These are phyloP conservation scores for Atta cephalotes DNA, from an alignment of 1,140 invertebrate species.

Conservation along the genomic window DNA sequence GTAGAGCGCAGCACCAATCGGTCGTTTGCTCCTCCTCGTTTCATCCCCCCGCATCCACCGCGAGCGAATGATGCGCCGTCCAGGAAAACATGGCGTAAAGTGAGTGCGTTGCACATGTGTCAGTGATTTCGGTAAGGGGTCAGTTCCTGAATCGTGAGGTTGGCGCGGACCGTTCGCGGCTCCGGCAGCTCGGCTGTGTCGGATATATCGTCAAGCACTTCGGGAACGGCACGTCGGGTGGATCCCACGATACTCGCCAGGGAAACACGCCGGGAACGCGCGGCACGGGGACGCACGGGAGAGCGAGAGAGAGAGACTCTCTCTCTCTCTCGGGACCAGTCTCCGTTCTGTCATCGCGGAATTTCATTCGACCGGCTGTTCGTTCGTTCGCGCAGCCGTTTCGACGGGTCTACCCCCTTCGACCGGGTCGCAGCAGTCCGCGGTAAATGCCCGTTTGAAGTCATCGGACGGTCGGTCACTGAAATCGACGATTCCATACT, in stretches of 20 bases:
- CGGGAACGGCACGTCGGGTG: background rate
- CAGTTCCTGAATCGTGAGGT: slow-evolving; percentile 30
- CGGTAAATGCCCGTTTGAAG: slow-evolving; percentile 7
- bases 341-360: slow-evolving; percentile 14
- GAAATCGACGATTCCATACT: background rate
- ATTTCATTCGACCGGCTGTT: background rate
- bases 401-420: background rate
- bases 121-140: slow-evolving; percentile 76
- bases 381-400: background rate
- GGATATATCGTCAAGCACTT: background rate
- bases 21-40: background rate
- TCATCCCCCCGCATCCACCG: background rate
- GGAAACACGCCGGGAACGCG: slow-evolving; percentile 27
- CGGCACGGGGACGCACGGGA: background rate
- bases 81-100: slow-evolving; percentile 78
- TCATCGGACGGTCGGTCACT: background rate
- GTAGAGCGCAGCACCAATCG: slow-evolving; percentile 1
- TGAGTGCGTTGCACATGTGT: slow-evolving; percentile 80
- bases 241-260: background rate
- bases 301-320: background rate
- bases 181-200: background rate
- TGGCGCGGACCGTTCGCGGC: background rate
- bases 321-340: background rate
- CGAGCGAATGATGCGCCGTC: slow-evolving; percentile 26
- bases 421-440: background rate